Evolutionary conservation across 2,113 vertebrate genomes (phyloP), one percentile per base, ranked within the genome.

Genomic region (Ia io): DNA sequence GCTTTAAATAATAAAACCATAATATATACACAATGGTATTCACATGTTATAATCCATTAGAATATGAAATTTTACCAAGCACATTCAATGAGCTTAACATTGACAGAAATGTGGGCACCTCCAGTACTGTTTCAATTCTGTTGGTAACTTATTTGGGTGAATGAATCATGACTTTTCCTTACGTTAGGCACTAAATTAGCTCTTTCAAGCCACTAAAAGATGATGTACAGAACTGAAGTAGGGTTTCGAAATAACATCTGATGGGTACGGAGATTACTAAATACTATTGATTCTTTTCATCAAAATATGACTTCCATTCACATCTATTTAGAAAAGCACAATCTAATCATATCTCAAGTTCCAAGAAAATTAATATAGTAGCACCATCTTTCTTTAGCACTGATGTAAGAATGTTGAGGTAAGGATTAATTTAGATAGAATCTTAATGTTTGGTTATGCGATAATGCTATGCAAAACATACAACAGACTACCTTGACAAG

Each of bases 1-100:
- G 30, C 12, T 96, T 95, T 95, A 84, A 91, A 95, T 92, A 89
- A 77, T 87, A 80, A 94, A 96, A 87, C 22, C 59, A 80, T 90
- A 67, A 90, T 49, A 59, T 40, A 40, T 8, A 63, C 5, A 95
- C 22, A 77, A 49, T 76, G n/a, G 6, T 79, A 56, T 56, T 56
- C 22, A 79, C 77, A 37, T 53, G n/a, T 40, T 40, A 82, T 65
- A 71, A 93, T 51, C 8, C 18, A 70, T 59, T 56, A 93, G 93
- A 44, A 49, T 25, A 73, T 32, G 28, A 85, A 71, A 47, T 84
- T 78, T 83, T 63, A 95, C 18, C 63, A 90, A 69, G 23, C 6
- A 74, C 35, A 91, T 87, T 96, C 32, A 56, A 73, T 80, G 28
- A 76, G 42, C 20, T 80, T 79, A 87, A 40, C 28, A 59, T 25